Conservation (phyloP, 2,113 vertebrate species). For the Alethe castanea region DNA sequence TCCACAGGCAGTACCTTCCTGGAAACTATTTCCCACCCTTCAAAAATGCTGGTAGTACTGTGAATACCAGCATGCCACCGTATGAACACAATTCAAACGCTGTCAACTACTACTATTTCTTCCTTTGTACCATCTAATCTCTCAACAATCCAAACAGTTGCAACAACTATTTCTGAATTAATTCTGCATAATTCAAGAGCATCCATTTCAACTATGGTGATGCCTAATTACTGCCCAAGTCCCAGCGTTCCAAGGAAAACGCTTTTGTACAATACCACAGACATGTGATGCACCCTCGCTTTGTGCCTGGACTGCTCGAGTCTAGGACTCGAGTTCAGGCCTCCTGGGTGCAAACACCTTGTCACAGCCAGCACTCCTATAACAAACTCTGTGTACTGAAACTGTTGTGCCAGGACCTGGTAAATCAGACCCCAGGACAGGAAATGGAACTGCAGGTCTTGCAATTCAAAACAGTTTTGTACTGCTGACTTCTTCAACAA, state of each 20-base stretch:
- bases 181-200: background rate
- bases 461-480: fast-evolving
- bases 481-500: background rate
- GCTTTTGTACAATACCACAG: background rate
- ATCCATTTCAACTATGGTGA: background rate
- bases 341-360: background rate
- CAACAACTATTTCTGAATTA: background rate
- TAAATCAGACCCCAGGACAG: background rate
- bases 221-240: background rate
- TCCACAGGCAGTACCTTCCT: background rate
- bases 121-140: background rate
- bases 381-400: background rate
- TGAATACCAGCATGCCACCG: background rate
- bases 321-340: no score
- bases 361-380: background rate
- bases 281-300: fast-evolving
- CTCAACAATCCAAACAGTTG: background rate
- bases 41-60: background rate
- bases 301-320: fast-evolving
- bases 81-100: background rate
- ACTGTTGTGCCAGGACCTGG: background rate
- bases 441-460: background rate
- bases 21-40: background rate
- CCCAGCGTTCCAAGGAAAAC: fast-evolving
- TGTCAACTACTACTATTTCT: background rate